Evolutionary conservation across 1,140 invertebrate species (phyloP).

Genomic region (Idris sp.): DNA sequence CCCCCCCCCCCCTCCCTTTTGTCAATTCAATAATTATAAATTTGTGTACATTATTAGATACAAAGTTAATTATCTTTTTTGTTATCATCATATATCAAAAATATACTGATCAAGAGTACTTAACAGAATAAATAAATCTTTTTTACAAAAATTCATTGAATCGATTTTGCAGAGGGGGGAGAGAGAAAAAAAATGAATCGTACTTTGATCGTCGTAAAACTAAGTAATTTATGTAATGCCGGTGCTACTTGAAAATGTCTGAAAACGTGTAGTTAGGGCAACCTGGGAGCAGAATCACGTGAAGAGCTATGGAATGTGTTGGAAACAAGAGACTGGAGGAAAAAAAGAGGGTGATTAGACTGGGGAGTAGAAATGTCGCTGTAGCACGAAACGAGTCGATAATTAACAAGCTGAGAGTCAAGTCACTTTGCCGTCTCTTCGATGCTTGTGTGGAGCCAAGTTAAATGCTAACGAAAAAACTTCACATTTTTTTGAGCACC

Average conservation of each 20-base stretch:
- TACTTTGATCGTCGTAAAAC: slow-evolving; percentile 28
- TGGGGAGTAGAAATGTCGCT: slow-evolving; percentile 59
- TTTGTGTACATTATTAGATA: too few relatives aligned
- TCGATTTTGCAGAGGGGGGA: too few relatives aligned
- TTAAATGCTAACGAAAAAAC: slow-evolving; percentile 62
- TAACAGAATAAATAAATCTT: too few relatives aligned
- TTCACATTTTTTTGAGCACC: slow-evolving; percentile 48
- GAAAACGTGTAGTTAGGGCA: slow-evolving; percentile 50
- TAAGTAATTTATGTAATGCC: slow-evolving; percentile 56
- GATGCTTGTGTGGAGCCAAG: slow-evolving; percentile 38
- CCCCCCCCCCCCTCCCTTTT: too few relatives aligned
- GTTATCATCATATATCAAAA: too few relatives aligned
- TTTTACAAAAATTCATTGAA: too few relatives aligned
- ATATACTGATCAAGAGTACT: too few relatives aligned
- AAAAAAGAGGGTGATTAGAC: slow-evolving; percentile 74
- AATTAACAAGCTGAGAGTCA: slow-evolving; percentile 72
- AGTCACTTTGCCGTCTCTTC: slow-evolving; percentile 60
- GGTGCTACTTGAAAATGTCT: slow-evolving; percentile 45
- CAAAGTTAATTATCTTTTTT: too few relatives aligned
- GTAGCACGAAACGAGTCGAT: slow-evolving; percentile 71
- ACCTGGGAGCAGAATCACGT: slow-evolving; percentile 28
- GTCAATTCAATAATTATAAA: too few relatives aligned
- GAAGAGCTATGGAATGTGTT: slow-evolving; percentile 69
- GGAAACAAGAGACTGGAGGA: slow-evolving; percentile 67
- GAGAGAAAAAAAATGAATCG: too few relatives aligned